Percentiles rank a stretch among this genome's conserved stretches.
Conservation (phyloP, 2,113 vertebrate genomes). For the Dromas ardeola region DNA sequence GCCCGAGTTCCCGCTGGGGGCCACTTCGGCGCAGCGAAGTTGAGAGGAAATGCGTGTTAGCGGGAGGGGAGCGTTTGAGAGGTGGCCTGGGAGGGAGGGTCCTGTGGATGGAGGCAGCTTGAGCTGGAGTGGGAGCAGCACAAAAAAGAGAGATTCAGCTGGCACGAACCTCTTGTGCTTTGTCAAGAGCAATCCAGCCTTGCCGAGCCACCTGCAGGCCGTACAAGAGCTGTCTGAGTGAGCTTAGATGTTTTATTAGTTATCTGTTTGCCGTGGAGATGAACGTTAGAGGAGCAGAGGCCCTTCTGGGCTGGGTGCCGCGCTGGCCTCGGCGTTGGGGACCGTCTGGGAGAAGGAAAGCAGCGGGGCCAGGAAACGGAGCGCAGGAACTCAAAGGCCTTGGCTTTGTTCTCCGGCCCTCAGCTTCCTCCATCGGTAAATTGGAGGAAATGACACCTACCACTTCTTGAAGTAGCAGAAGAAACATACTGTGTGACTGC, state of each 20-base stretch:
- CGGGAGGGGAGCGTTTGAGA: not conserved
- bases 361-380: not conserved
- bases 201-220: not conserved
- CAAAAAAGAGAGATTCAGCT: not conserved
- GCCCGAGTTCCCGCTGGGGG: not conserved
- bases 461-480: not conserved
- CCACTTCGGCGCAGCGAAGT: accelerated
- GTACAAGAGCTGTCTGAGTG: not conserved
- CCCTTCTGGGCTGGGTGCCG: not conserved
- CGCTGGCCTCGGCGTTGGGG: accelerated
- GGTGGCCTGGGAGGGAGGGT: not conserved
- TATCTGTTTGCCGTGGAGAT: not conserved
- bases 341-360: not conserved
- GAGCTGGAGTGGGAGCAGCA: not conserved
- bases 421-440: conserved; percentile 25
- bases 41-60: not conserved
- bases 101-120: not conserved
- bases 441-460: conserved; percentile 45
- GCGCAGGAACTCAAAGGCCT: not conserved
- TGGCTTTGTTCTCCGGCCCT: conserved; percentile 1
- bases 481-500: not conserved
- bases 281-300: not conserved
- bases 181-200: not conserved
- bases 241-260: not conserved
- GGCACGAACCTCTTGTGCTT: not conserved